phyloP scores from a whole-genome alignment of 2,888 invertebrate genomes.

The Bugula neritina region DNA sequence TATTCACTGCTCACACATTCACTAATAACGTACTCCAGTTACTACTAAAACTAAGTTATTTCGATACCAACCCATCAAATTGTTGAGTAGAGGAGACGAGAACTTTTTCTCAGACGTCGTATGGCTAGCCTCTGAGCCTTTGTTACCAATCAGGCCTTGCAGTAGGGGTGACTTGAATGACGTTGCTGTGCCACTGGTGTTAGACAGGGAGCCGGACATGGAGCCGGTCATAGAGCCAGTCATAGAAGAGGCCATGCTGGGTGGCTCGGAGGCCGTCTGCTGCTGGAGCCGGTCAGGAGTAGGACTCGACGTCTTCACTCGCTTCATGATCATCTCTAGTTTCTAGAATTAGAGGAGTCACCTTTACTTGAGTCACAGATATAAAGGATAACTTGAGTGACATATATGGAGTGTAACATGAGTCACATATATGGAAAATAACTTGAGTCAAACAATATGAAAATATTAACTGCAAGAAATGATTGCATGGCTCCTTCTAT shows the following conservation, averaged over 20 bases:
- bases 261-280: conserved; percentile 4
- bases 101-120: conserved; percentile 35
- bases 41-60: too few species aligned
- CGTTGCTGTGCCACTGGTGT: conserved; percentile 29
- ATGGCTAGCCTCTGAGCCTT: conserved; percentile 27
- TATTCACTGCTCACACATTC: too few species aligned
- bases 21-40: too few species aligned
- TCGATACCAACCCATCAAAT: conserved; percentile 34
- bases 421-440: too few species aligned
- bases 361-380: too few species aligned
- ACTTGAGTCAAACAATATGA: too few species aligned
- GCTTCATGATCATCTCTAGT: conserved; percentile 50
- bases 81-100: conserved; percentile 44
- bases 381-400: too few species aligned
- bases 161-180: conserved; percentile 46
- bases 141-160: conserved; percentile 37
- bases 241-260: conserved; percentile 17
- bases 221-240: conserved; percentile 22
- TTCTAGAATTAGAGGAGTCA: too few species aligned
- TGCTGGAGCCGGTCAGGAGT: conserved; percentile 25
- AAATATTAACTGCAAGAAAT: too few species aligned
- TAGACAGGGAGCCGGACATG: conserved; percentile 16
- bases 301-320: conserved; percentile 41
- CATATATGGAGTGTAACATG: too few species aligned
- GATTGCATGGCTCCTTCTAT: too few species aligned